Conservation (phyloP, 92 coral and sea anemone species). For the Isaurus tuberculatus region DNA sequence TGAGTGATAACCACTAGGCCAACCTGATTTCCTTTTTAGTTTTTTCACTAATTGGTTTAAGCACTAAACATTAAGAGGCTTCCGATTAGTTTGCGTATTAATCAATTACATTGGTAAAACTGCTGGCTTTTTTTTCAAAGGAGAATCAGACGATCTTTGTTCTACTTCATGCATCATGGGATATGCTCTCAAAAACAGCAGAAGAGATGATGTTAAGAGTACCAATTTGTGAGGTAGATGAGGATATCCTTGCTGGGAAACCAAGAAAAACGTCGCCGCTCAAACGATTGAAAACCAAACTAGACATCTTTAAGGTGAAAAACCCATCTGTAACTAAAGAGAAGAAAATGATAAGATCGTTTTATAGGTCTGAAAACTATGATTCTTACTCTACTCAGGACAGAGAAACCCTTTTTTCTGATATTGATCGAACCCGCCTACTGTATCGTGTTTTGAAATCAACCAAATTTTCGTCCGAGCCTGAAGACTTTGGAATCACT, state of each 20-base stretch:
- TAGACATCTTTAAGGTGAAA: constrained; percentile 11
- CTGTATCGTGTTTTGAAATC: constrained; percentile 50
- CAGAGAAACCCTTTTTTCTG: constrained; percentile 46
- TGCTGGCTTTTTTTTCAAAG: not conserved
- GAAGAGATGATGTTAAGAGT: constrained; percentile 26
- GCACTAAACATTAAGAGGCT: too few relatives aligned
- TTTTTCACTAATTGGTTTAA: too few relatives aligned
- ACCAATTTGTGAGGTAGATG: not conserved
- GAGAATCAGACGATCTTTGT: not conserved
- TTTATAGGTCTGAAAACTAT: constrained; percentile 6
- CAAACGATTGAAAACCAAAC: not conserved
- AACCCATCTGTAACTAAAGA: constrained; percentile 31
- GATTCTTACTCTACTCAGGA: not conserved
- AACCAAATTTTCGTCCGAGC: constrained; percentile 44
- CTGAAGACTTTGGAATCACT: constrained; percentile 53
- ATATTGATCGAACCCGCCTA: constrained; percentile 61
- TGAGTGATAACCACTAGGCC: too few relatives aligned
- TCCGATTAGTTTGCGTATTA: too few relatives aligned
- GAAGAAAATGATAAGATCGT: constrained; percentile 6
- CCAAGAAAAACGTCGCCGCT: not conserved
- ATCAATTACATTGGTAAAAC: not conserved
- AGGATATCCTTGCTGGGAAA: not conserved
- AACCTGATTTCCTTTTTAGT: too few relatives aligned
- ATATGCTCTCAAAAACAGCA: constrained; percentile 22
- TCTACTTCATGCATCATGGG: constrained; percentile 24